phyloP scores from a whole-genome alignment of 1,140 invertebrate genomes.

The Neodiprion pinetum region DNA sequence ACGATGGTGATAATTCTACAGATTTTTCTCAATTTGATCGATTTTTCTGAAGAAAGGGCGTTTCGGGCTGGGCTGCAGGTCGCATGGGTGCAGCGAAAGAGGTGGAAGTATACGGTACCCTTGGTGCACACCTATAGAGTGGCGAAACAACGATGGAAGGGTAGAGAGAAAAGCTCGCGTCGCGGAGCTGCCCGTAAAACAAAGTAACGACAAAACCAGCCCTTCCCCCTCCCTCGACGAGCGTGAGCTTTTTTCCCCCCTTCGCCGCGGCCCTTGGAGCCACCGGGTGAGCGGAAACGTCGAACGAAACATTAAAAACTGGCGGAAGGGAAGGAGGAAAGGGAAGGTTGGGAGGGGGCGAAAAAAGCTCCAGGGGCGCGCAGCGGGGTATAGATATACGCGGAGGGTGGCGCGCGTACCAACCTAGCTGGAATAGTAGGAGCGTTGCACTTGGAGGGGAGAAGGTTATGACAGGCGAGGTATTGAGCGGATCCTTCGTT shows the following conservation, averaged over 20 bases:
- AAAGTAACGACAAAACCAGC: constrained; percentile 62
- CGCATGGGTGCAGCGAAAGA: constrained; percentile 27
- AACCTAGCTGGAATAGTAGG: constrained; percentile 1
- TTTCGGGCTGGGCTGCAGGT: neutral
- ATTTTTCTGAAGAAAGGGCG: too few species aligned
- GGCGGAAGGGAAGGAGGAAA: constrained; percentile 48
- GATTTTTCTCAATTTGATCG: too few species aligned
- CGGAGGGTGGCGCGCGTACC: neutral
- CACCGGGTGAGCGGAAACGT: constrained; percentile 52
- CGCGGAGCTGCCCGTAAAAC: constrained; percentile 54
- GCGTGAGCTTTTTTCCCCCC: constrained; percentile 14
- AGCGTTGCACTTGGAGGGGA: constrained; percentile 16
- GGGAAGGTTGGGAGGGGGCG: constrained; percentile 20
- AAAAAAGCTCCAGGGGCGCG: constrained; percentile 21
- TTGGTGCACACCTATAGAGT: neutral
- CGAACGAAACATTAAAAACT: constrained; percentile 60
- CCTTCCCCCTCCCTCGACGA: constrained; percentile 36
- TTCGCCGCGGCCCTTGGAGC: constrained; percentile 13
- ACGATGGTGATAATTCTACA: too few species aligned
- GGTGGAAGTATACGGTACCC: constrained; percentile 19
- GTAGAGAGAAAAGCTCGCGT: constrained; percentile 28
- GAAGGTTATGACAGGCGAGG: constrained; percentile 61
- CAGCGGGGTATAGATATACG: constrained; percentile 4
- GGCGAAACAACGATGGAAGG: constrained; percentile 7
- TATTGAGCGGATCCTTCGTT: constrained; percentile 63